Evolutionary conservation across 1,140 invertebrate genomes (phyloP), one percentile per base, ranked within the genome.

Genomic region (Drosophila tristis): DNA sequence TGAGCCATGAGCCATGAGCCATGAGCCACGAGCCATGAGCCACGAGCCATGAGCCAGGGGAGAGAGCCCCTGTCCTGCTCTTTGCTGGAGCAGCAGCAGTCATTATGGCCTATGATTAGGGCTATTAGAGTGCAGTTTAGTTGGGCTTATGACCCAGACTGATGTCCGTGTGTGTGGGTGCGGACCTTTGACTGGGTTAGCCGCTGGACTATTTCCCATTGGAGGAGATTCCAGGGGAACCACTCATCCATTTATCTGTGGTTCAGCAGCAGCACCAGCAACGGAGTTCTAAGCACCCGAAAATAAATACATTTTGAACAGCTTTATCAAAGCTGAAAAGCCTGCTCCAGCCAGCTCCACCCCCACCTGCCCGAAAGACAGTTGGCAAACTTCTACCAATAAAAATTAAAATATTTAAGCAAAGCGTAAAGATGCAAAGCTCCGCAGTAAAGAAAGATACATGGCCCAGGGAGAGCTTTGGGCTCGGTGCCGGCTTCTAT

Each of bases 321-420:
- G 84, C 78, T 87, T 86, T 86, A 86, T 86, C 82, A 67, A 61
- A 71, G 74, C 67, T 43, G 67, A 43, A 59, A 66, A 72, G 73
- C 72, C 73, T 43, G 44, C 57, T 43, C 26, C 57, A 49, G 1
- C 45, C 26, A 20, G 20, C 23, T 0, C 23, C 47, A 11, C 4
- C 47, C 15, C 23, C 11, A 48, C 39, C 47, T 6, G 15, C 16
- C 39, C 51, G 43, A 75, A 48, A 75, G 75, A 78, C 79, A 78
- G 70, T 80, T 80, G 72, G 66, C 43, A 82, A 87, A 87, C 84
- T 87, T 81, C 53, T 56, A 87, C 84, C 84, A 89, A 87, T 89
- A 87, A 87, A 87, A 89, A 87, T 87, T 87, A 87, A 87, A 87
- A 89, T 89, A 84, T 87, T 87, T 89, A 89, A 89, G 84, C 75